Conservation (phyloP, 2,888 invertebrate species). For the Exocentrus adspersus region DNA sequence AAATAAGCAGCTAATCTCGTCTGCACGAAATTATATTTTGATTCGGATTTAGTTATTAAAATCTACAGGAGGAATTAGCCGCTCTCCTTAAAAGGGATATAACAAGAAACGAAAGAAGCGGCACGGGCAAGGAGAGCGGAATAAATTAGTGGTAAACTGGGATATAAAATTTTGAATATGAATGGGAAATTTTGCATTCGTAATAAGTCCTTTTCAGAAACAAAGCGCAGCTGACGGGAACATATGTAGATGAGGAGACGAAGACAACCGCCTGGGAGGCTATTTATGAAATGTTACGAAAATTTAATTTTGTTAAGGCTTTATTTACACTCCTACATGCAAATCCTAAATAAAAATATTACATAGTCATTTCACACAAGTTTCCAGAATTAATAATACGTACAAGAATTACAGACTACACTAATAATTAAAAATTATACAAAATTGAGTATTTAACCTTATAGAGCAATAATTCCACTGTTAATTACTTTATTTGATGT, state of each 20-base stretch:
- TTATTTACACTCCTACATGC: neutral
- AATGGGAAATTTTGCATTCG: slow-evolving; percentile 88
- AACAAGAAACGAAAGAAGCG: slow-evolving; percentile 51
- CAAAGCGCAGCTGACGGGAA: slow-evolving; percentile 57
- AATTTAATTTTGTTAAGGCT: slow-evolving; percentile 4
- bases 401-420: too few relatives aligned
- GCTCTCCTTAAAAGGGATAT: slow-evolving; percentile 50
- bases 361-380: neutral
- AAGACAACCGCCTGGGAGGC: slow-evolving; percentile 40
- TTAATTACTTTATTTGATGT: too few relatives aligned
- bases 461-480: too few relatives aligned
- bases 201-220: slow-evolving; percentile 77
- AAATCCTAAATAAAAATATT: neutral
- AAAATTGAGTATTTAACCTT: too few relatives aligned
- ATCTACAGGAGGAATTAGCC: slow-evolving; percentile 55
- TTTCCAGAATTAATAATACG: too few relatives aligned
- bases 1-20: slow-evolving; percentile 24
- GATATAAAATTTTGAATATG: slow-evolving; percentile 92
- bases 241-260: slow-evolving; percentile 69
- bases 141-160: slow-evolving; percentile 82
- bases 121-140: slow-evolving; percentile 64
- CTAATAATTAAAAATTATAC: too few relatives aligned
- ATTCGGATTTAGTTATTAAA: slow-evolving; percentile 58
- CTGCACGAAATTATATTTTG: slow-evolving; percentile 53
- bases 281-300: slow-evolving; percentile 17